A percentile compares a stretch with the other conserved stretches of the same genome.
These are phyloP conservation scores for Eudemis profundana DNA, from an alignment of 2,888 invertebrate species.

Conservation along the genomic window DNA sequence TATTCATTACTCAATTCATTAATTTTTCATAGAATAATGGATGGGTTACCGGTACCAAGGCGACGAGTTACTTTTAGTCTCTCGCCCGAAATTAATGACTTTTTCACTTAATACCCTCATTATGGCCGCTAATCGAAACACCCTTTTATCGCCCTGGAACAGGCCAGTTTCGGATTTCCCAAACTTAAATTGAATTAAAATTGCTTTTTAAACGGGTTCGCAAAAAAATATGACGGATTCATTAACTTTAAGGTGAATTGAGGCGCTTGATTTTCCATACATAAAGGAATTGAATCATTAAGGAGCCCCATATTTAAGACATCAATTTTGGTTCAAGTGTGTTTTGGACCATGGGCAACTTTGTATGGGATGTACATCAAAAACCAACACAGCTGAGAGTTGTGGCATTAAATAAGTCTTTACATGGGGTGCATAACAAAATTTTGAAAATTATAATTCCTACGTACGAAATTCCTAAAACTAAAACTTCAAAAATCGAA, in stretches of 20 bases:
- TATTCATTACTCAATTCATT: slow-evolving; percentile 6
- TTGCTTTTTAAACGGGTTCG: not conserved
- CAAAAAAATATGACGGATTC: slow-evolving; percentile 28
- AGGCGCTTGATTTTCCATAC: too few species aligned
- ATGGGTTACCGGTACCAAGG: slow-evolving; percentile 26
- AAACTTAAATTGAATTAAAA: slow-evolving; percentile 20
- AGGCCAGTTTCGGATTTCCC: slow-evolving; percentile 21
- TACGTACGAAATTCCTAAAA: too few species aligned
- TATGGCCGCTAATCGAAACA: slow-evolving; percentile 36
- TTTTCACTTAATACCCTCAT: slow-evolving; percentile 40
- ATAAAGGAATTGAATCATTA: too few species aligned
- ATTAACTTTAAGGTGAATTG: too few species aligned
- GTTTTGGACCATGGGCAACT: too few species aligned
- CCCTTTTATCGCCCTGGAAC: slow-evolving; percentile 32
- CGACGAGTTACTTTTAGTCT: slow-evolving; percentile 37
- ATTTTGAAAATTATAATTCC: too few species aligned
- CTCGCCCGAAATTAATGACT: slow-evolving; percentile 37
- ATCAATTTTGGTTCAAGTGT: not conserved
- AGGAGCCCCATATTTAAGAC: not conserved
- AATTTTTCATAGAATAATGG: slow-evolving; percentile 19
- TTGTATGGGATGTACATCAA: too few species aligned
- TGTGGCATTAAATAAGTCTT: too few species aligned
- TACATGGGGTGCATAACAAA: too few species aligned
- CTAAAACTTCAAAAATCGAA: too few species aligned
- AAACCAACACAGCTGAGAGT: too few species aligned